Percentiles rank a stretch among this genome's conserved stretches.
Conservation (phyloP, 2,888 invertebrate species). For the Zygaena filipendulae region DNA sequence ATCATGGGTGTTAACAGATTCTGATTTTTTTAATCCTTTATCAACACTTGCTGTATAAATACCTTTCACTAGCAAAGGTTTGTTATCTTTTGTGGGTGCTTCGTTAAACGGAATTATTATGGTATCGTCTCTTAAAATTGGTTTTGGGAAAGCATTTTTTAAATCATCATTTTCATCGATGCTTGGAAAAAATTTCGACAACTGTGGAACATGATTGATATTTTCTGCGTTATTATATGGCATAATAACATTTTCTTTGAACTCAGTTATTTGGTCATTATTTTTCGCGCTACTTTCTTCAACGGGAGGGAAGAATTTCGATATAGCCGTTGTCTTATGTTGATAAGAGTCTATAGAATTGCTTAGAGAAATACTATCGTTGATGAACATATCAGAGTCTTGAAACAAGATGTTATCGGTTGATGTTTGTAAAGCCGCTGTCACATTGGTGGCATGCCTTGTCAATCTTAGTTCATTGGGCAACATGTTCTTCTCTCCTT, state of each 20-base stretch:
- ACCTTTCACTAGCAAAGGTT: constrained; percentile 23
- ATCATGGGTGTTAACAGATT: constrained; percentile 12
- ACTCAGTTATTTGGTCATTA: too few species aligned
- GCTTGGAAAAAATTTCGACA: constrained; percentile 33
- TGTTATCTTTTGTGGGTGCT: constrained; percentile 18
- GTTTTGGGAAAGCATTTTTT: constrained; percentile 23
- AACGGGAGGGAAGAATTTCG: too few species aligned
- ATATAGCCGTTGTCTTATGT: too few species aligned
- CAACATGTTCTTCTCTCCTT: constrained; percentile 17
- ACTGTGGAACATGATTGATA: constrained; percentile 25
- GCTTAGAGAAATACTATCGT: too few species aligned
- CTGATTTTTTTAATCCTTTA: constrained; percentile 9
- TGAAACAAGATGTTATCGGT: constrained; percentile 18
- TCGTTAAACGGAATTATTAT: constrained; percentile 23
- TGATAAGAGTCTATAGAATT: too few species aligned
- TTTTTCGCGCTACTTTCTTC: too few species aligned
- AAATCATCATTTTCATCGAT: constrained; percentile 26
- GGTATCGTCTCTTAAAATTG: constrained; percentile 20
- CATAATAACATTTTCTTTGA: too few species aligned
- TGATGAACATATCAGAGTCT: too few species aligned
- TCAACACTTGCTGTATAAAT: constrained; percentile 21
- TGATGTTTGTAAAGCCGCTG: constrained; percentile 11
- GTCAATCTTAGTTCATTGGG: constrained; percentile 27
- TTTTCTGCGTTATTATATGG: too few species aligned
- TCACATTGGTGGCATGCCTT: constrained; percentile 25